phyloP scores from a whole-genome alignment of 1,140 invertebrate species.

The Charaxes varanes region DNA sequence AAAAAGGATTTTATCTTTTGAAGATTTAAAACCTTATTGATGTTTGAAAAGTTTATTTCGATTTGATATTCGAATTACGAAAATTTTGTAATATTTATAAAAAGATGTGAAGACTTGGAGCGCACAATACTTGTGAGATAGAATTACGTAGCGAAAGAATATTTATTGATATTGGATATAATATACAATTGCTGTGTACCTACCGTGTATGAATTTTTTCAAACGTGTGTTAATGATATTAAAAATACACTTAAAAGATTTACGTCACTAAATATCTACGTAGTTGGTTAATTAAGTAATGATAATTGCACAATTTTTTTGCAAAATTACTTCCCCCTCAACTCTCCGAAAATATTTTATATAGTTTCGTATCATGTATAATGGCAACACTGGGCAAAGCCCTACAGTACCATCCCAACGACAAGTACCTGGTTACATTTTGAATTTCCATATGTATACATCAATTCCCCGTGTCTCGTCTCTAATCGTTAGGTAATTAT shows the following conservation, averaged over 20 bases:
- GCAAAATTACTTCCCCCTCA: too few species aligned
- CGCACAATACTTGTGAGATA: slow-evolving; percentile 70
- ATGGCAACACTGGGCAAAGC: too few species aligned
- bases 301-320: too few species aligned
- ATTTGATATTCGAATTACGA: slow-evolving; percentile 20
- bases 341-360: too few species aligned
- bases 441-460: too few species aligned
- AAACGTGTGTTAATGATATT: background rate
- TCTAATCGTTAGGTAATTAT: too few species aligned
- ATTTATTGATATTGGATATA: slow-evolving; percentile 42
- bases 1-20: slow-evolving; percentile 18
- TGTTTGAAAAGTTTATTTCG: slow-evolving; percentile 16
- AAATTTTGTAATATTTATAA: slow-evolving; percentile 47
- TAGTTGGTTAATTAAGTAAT: too few species aligned
- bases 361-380: too few species aligned
- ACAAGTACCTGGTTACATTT: too few species aligned
- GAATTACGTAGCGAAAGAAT: slow-evolving; percentile 31
- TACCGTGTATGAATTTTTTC: slow-evolving; percentile 14
- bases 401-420: too few species aligned
- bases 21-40: slow-evolving; percentile 22
- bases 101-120: slow-evolving; percentile 52
- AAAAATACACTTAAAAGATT: background rate
- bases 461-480: too few species aligned
- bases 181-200: slow-evolving; percentile 28
- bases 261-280: too few species aligned